Percentiles rank a stretch among this genome's conserved stretches.
Evolutionary conservation across 2,113 vertebrate genomes (phyloP).

Genomic region (Peromyscus maniculatus): DNA sequence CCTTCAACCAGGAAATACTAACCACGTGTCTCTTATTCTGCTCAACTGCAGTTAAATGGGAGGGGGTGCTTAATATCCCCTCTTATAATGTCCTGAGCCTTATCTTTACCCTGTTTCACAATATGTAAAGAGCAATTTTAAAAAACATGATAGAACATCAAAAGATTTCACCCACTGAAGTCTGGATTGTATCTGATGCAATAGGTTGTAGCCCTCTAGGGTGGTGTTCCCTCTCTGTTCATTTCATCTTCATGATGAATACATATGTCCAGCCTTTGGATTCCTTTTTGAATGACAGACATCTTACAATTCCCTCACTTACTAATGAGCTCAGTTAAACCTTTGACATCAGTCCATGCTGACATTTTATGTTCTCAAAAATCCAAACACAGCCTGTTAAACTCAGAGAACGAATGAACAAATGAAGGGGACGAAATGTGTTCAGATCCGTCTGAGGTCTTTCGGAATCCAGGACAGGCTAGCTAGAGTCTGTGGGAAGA

Average conservation of each 20-base stretch:
- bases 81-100: not conserved
- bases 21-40: not conserved
- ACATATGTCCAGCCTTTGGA: not conserved
- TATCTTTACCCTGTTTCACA: not conserved
- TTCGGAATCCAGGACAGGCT: not conserved
- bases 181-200: not conserved
- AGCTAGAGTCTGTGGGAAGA: not conserved
- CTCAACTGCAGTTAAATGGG: not conserved
- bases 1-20: conserved; percentile 9
- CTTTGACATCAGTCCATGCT: not conserved
- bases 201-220: not conserved
- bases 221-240: conserved; percentile 3
- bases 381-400: conserved; percentile 17
- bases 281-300: conserved; percentile 46
- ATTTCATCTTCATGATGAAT: not conserved
- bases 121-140: not conserved
- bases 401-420: not conserved
- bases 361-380: conserved; percentile 48
- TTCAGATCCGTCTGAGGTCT: not conserved
- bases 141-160: not conserved
- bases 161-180: conserved; percentile 20
- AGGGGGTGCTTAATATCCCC: not conserved
- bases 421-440: not conserved
- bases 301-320: conserved; percentile 1
- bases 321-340: conserved; percentile 57